Percentiles rank a stretch among this genome's conserved stretches.
Conservation (phyloP, 1,140 invertebrate genomes). For the Eulimnadia texana region DNA sequence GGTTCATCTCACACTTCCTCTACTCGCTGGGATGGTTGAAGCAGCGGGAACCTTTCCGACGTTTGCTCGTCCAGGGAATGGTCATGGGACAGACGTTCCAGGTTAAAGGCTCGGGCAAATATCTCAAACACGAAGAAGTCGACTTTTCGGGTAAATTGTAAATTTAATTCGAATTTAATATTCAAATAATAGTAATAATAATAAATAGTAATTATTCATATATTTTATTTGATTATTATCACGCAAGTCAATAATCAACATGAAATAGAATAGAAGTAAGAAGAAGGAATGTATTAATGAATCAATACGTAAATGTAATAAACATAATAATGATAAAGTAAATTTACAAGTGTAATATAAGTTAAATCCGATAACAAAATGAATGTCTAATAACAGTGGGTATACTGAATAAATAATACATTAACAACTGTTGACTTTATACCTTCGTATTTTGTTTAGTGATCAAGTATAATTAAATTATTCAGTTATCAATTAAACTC, state of each 20-base stretch:
- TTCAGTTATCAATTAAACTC: background rate
- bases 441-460: too few species aligned
- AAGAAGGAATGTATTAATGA: too few species aligned
- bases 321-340: too few species aligned
- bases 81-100: slow-evolving; percentile 78
- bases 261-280: too few species aligned
- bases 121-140: slow-evolving; percentile 57
- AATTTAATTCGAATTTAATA: background rate
- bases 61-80: slow-evolving; percentile 85
- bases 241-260: too few species aligned
- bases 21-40: slow-evolving; percentile 55
- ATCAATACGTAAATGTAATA: too few species aligned
- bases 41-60: slow-evolving; percentile 74
- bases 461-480: background rate
- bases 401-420: too few species aligned
- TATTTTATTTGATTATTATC: background rate
- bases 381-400: too few species aligned
- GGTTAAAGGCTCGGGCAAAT: slow-evolving; percentile 58
- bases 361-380: too few species aligned
- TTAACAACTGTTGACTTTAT: too few species aligned
- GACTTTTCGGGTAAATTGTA: slow-evolving; percentile 34
- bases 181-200: background rate
- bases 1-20: slow-evolving; percentile 89
- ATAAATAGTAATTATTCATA: background rate
- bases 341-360: too few species aligned